Percentiles rank a stretch among this genome's conserved stretches.
Evolutionary conservation across 2,888 invertebrate species (phyloP).

Genomic region (Operophtera brumata): DNA sequence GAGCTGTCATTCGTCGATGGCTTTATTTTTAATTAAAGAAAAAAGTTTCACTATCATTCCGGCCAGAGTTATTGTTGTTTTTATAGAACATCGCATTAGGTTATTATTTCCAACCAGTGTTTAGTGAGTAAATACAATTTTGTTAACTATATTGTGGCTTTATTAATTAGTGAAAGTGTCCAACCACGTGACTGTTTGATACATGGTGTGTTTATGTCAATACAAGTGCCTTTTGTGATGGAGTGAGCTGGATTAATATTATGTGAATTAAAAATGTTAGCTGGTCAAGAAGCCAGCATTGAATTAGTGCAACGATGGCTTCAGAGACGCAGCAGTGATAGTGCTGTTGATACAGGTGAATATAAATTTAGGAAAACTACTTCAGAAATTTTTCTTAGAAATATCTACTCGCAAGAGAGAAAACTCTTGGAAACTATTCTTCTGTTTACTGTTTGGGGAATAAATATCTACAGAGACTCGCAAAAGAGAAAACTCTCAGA

Average conservation of each 20-base stretch:
- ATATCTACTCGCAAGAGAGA: no score
- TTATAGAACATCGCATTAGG: neutral
- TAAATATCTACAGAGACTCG: no score
- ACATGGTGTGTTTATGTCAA: constrained; percentile 22
- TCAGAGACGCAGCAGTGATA: constrained; percentile 63
- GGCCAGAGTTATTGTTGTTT: constrained; percentile 33
- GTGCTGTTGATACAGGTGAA: constrained; percentile 60
- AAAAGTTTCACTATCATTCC: constrained; percentile 29
- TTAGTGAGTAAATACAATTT: neutral
- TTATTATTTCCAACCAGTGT: constrained; percentile 2
- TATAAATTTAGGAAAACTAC: neutral
- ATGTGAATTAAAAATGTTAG: constrained; percentile 71
- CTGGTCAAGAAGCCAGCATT: constrained; percentile 73
- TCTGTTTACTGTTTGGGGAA: neutral
- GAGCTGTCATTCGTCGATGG: constrained; percentile 55
- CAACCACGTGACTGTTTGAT: constrained; percentile 24
- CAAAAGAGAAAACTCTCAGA: no score
- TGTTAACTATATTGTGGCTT: neutral
- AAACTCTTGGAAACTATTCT: neutral
- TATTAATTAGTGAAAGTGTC: constrained; percentile 31
- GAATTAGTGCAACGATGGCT: constrained; percentile 74
- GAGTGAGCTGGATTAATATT: constrained; percentile 41
- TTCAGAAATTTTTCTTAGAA: neutral
- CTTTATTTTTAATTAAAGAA: constrained; percentile 36
- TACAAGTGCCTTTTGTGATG: constrained; percentile 34